Evolutionary conservation across 1,140 invertebrate genomes (phyloP), one percentile per base, ranked within the genome.

Genomic region (Drosophila micromelanica): DNA sequence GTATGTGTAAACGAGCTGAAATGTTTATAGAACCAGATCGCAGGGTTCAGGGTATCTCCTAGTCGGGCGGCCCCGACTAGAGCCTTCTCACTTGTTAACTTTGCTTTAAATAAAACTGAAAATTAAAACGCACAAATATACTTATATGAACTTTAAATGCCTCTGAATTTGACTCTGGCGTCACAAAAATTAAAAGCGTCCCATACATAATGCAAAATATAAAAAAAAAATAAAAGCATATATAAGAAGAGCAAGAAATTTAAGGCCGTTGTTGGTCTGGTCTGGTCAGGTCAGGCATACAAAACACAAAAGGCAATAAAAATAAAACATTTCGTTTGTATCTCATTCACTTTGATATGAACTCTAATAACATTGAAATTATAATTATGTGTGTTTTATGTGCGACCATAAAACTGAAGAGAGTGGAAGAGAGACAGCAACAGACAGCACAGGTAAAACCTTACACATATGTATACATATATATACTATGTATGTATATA

Each of bases 331-430:
- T 82, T 78, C 72, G 67, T 71, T 63, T 78, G 82, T 86, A 75
- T 86, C 81, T 78, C 82, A 78, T 75, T 78, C 75, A 68, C 78
- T 86, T 87, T 87, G 82, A 86, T 82, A 87, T 87, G 75, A 80
- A 82, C 78, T 87, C 77, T 78, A 86, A 87, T 89, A 82, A 82
- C 82, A 87, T 89, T 87, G 76, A 87, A 87, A 87, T 87, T 89
- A 87, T 89, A 89, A 87, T 86, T 85, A 86, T 82, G 82, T 87
- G 84, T 82, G 84, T 70, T 86, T 85, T 78, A 86, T 87, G 65
- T 52, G 69, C 64, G 65, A 64, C 77, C 77, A 80, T 85, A 85
- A 85, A 81, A 79, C 57, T 46, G 40, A 46, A 9, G 30, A 69
- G 27, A 20, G 48, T n/a, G 35, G 54, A 11, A 43, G 40, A 38